Percentiles rank a stretch among this genome's conserved stretches.
Evolutionary conservation across 2,797 vertebrate genomes (phyloP).

Genomic region (Pipistrellus nathusii): DNA sequence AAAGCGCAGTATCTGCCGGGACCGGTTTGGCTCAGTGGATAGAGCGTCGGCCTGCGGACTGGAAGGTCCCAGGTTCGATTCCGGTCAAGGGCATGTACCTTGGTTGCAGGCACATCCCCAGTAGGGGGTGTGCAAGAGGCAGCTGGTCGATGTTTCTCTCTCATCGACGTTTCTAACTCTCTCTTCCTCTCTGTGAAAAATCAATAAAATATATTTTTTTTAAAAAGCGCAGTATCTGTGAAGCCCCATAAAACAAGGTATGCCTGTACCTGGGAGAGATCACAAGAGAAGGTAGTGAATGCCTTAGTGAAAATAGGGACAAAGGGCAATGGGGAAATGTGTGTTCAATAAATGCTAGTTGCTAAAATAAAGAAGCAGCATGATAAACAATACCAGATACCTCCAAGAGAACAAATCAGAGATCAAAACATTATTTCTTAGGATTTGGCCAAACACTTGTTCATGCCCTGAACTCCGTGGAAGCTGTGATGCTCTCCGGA

Average conservation of each 20-base stretch:
- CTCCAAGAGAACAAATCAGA: slow-evolving; percentile 7
- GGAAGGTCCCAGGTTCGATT: too few species aligned
- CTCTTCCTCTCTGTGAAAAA: too few species aligned
- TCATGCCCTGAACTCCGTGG: not conserved
- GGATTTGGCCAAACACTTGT: not conserved
- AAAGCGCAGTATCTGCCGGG: not conserved
- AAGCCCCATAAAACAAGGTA: not conserved
- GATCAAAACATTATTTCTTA: not conserved
- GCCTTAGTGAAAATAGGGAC: not conserved
- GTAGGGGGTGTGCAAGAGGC: too few species aligned
- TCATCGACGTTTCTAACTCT: too few species aligned
- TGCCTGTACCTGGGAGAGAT: not conserved
- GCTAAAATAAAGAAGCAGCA: not conserved
- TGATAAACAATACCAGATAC: not conserved
- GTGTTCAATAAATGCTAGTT: slow-evolving; percentile 2
- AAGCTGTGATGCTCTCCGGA: not conserved
- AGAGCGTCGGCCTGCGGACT: too few species aligned
- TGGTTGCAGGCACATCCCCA: too few species aligned
- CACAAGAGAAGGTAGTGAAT: not conserved
- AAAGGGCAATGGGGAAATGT: not conserved
- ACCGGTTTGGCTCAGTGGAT: too few species aligned
- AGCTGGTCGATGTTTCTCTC: too few species aligned
- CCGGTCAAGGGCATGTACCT: too few species aligned
- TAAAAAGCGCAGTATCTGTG: not conserved
- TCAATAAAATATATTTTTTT: too few species aligned